A percentile compares a stretch with the other conserved stretches of the same genome.
Evolutionary conservation across 2,888 invertebrate species (phyloP).

Genomic region (Holacanthella duospinosa): DNA sequence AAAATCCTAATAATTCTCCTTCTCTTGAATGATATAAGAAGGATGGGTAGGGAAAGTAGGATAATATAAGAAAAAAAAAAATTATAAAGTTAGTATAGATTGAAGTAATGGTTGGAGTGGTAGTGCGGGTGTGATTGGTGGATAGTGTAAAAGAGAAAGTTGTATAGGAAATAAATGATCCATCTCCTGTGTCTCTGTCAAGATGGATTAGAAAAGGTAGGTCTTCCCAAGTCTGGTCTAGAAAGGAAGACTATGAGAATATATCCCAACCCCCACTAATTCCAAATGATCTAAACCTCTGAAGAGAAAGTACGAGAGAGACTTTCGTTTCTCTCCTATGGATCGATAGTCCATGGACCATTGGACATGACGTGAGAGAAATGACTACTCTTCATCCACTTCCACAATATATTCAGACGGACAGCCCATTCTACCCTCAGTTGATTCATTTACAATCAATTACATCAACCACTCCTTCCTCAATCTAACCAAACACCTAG

Average conservation of each 20-base stretch:
- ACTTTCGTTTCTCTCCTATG: not conserved
- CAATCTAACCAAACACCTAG: not conserved
- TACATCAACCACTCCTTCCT: not conserved
- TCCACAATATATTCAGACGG: not conserved
- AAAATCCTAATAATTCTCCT: too few species aligned
- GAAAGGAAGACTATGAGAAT: too few species aligned
- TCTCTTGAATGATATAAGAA: too few species aligned
- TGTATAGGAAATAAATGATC: slow-evolving; percentile 1
- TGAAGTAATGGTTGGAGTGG: too few species aligned
- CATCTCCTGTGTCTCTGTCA: not conserved
- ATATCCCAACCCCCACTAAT: too few species aligned
- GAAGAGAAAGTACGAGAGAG: slow-evolving; percentile 6
- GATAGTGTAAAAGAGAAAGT: too few species aligned
- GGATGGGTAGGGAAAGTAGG: too few species aligned
- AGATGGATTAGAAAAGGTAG: not conserved
- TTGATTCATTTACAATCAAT: not conserved
- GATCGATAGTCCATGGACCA: slow-evolving; percentile 12
- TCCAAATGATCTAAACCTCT: slow-evolving; percentile 5
- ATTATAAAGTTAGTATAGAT: too few species aligned
- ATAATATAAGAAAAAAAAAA: not conserved
- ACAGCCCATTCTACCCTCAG: not conserved
- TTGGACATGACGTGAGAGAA: slow-evolving; percentile 11
- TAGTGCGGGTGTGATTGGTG: too few species aligned
- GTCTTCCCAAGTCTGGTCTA: too few species aligned
- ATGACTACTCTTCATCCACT: slow-evolving; percentile 7